phyloP scores from a whole-genome alignment of 2,113 vertebrate species.

The Tretioscincus oriximinensis region DNA sequence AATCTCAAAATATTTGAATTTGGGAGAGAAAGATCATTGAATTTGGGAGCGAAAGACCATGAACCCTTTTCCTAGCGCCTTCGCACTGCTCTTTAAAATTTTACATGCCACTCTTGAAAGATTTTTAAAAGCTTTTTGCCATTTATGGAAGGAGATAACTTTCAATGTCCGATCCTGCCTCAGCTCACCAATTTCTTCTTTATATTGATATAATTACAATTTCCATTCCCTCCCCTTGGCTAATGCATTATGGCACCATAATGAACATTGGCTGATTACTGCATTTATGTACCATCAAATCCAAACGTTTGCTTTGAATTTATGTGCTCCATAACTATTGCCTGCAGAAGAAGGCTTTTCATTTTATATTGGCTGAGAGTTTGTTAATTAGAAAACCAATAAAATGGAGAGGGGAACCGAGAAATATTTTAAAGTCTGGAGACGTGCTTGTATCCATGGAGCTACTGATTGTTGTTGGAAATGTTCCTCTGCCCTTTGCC shows the following conservation, averaged over 20 bases:
- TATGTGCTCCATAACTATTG: conserved; percentile 45
- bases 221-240: conserved; percentile 61
- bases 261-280: conserved; percentile 64
- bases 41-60: too few relatives aligned
- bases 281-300: conserved; percentile 56
- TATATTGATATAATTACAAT: conserved; percentile 62
- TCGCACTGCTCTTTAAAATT: too few relatives aligned
- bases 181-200: background rate
- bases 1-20: background rate
- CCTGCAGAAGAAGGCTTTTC: conserved; percentile 48
- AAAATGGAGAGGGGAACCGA: background rate
- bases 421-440: background rate
- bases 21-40: background rate
- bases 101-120: background rate
- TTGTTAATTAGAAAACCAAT: conserved; percentile 64
- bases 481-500: background rate
- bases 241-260: conserved; percentile 61
- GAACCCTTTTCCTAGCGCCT: background rate
- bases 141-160: background rate
- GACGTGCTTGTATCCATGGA: background rate
- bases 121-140: background rate
- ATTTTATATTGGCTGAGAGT: conserved; percentile 49
- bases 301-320: conserved; percentile 62
- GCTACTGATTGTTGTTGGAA: background rate
- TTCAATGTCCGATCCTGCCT: background rate